These are phyloP conservation scores for Euproctis similis DNA, from an alignment of 2,888 invertebrate species.

Conservation along the genomic window DNA sequence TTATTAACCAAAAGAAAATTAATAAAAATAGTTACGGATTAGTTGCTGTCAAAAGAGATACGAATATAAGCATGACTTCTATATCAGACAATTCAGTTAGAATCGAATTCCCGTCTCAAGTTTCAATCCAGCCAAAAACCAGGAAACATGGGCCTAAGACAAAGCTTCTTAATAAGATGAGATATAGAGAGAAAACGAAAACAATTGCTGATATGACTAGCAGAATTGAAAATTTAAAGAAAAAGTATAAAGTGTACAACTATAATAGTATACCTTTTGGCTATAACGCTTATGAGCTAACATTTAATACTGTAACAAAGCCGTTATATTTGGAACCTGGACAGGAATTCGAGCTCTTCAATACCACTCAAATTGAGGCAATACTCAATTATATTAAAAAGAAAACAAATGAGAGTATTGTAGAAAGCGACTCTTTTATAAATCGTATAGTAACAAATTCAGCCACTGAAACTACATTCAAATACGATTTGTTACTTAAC, in stretches of 20 bases:
- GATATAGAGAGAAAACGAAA: too few species aligned
- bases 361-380: conserved; percentile 40
- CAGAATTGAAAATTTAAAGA: conserved; percentile 6
- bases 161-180: background rate
- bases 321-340: background rate
- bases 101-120: background rate
- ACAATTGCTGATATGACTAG: background rate
- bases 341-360: conserved; percentile 4
- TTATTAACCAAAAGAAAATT: background rate
- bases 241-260: conserved; percentile 4
- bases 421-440: conserved; percentile 29
- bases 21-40: background rate
- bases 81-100: background rate
- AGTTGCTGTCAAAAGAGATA: background rate
- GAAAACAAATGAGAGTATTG: conserved; percentile 32
- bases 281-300: background rate
- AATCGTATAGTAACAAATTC: conserved; percentile 31
- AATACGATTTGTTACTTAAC: background rate
- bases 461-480: conserved; percentile 34
- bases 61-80: background rate
- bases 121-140: conserved; percentile 1
- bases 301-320: background rate
- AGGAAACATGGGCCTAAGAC: conserved; percentile 3
- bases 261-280: background rate
- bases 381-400: conserved; percentile 43